phyloP scores from a whole-genome alignment of 2,797 vertebrate species.

The Todus mexicanus region DNA sequence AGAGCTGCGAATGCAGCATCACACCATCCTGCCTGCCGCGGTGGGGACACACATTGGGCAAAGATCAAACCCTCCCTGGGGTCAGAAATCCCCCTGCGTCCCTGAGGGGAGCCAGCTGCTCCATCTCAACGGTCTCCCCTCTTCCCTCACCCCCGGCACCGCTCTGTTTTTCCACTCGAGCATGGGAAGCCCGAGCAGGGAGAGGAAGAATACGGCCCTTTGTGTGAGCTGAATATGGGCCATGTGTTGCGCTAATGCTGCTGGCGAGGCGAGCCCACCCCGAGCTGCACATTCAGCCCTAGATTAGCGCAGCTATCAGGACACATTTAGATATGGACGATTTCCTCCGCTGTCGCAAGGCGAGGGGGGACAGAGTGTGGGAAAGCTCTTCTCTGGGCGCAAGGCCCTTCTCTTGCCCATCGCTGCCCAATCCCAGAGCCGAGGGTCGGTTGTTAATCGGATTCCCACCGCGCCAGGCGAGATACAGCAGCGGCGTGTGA shows the following conservation, averaged over 20 bases:
- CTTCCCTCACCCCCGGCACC: background rate
- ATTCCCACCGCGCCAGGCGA: constrained; percentile 48
- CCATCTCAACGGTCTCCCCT: background rate
- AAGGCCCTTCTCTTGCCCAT: constrained; percentile 38
- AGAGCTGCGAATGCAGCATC: accelerated
- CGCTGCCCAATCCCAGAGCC: constrained; percentile 25
- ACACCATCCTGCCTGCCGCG: background rate
- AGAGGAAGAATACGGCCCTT: constrained; percentile 78
- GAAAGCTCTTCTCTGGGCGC: constrained; percentile 27
- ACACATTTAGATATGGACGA: constrained; percentile 85
- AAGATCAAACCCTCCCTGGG: background rate
- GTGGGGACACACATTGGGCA: accelerated
- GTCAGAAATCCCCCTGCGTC: background rate
- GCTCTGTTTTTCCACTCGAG: constrained; percentile 4
- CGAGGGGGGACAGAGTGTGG: constrained; percentile 41
- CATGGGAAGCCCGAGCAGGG: background rate
- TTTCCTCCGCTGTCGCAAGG: constrained; percentile 72
- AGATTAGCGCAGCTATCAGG: constrained; percentile 85
- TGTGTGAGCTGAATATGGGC: constrained; percentile 80
- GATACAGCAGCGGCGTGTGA: constrained; percentile 55
- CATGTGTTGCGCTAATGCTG: constrained; percentile 85
- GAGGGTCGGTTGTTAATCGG: constrained; percentile 55
- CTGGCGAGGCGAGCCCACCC: constrained; percentile 81
- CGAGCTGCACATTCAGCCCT: constrained; percentile 81
- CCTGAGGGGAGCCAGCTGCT: constrained; percentile 24